These are phyloP conservation scores for Hedychridium roseum DNA, from an alignment of 2,888 invertebrate species.

Conservation along the genomic window DNA sequence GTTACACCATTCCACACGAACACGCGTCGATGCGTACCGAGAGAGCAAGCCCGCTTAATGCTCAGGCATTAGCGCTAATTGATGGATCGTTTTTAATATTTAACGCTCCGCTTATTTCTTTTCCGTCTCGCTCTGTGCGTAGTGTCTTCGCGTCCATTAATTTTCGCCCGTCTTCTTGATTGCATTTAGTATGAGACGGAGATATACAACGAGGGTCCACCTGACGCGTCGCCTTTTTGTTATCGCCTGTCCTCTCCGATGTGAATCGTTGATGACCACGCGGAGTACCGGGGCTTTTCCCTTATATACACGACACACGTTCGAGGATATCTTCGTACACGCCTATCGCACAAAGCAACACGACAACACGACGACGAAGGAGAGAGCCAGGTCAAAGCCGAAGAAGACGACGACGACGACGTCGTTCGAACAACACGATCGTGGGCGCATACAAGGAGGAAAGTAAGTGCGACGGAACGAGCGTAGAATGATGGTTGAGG, in stretches of 20 bases:
- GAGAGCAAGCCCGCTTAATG: conserved; percentile 35
- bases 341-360: conserved; percentile 28
- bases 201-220: too few relatives aligned
- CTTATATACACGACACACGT: too few relatives aligned
- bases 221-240: too few relatives aligned
- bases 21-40: conserved; percentile 29
- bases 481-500: conserved; percentile 13
- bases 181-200: too few relatives aligned
- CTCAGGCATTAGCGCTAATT: conserved; percentile 51
- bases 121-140: too few relatives aligned
- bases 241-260: too few relatives aligned
- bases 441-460: conserved; percentile 30
- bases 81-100: conserved; percentile 56
- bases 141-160: too few relatives aligned
- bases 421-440: conserved; percentile 40
- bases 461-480: conserved; percentile 19
- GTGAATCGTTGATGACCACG: too few relatives aligned
- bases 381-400: conserved; percentile 21
- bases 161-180: too few relatives aligned
- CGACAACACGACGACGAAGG: conserved; percentile 22
- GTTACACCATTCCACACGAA: conserved; percentile 21
- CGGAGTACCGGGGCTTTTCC: too few relatives aligned
- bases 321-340: too few relatives aligned
- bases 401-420: conserved; percentile 26
- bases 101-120: conserved; percentile 42